Conservation (phyloP, 2,888 invertebrate species). For the Meganola albula region DNA sequence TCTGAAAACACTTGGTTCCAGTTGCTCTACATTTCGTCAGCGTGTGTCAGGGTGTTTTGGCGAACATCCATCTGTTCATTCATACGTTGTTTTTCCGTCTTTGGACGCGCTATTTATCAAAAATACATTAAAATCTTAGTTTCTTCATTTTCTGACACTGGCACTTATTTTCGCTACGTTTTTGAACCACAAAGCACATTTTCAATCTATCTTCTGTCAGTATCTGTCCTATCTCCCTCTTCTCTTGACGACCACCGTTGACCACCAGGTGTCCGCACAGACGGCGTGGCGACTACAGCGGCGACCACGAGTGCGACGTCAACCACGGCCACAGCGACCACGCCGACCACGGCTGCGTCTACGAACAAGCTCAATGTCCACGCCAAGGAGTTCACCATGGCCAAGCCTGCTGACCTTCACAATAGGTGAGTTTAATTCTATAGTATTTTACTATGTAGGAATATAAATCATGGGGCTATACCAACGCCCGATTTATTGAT, state of each 20-base stretch:
- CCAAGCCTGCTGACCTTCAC: conserved; percentile 77
- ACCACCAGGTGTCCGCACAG: conserved; percentile 80
- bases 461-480: too few species aligned
- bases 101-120: conserved; percentile 12
- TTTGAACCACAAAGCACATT: conserved; percentile 2
- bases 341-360: conserved; percentile 39
- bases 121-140: not conserved
- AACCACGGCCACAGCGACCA: conserved; percentile 45
- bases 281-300: conserved; percentile 65
- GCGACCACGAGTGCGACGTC: conserved; percentile 27
- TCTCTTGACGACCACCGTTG: conserved; percentile 70
- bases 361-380: conserved; percentile 88
- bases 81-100: conserved; percentile 25
- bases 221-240: conserved; percentile 63
- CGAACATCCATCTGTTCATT: conserved; percentile 29
- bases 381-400: conserved; percentile 94
- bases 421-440: conserved; percentile 54
- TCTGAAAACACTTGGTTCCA: conserved; percentile 20
- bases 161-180: conserved; percentile 9
- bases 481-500: too few species aligned
- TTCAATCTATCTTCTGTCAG: conserved; percentile 20
- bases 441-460: not conserved
- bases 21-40: conserved; percentile 24
- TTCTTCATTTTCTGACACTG: conserved; percentile 11
- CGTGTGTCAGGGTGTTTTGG: conserved; percentile 30